Conservation (phyloP, 2,797 vertebrate species). For the Lophius americanus region DNA sequence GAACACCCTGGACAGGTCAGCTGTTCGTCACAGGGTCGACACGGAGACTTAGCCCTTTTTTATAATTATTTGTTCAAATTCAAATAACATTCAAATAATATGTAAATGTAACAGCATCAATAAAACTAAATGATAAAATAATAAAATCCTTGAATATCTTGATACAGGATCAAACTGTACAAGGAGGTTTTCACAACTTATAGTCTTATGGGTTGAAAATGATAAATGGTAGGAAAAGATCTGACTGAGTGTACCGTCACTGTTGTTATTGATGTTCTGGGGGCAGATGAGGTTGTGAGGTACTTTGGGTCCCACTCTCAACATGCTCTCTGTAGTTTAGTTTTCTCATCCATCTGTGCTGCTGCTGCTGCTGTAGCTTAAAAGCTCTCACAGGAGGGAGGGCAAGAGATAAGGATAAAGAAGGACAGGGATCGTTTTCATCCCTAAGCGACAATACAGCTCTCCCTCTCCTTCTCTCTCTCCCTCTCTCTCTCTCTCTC, state of each 20-base stretch:
- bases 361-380: conserved; percentile 18
- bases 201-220: too few species aligned
- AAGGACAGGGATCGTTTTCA: conserved; percentile 45
- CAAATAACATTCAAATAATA: too few species aligned
- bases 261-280: conserved; percentile 20
- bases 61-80: too few species aligned
- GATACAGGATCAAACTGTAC: too few species aligned
- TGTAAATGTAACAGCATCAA: too few species aligned
- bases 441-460: conserved; percentile 35
- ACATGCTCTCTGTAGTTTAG: conserved; percentile 1
- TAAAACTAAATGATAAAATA: too few species aligned
- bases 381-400: conserved; percentile 21
- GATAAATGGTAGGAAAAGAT: too few species aligned
- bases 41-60: too few species aligned
- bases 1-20: too few species aligned
- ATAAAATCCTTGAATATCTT: too few species aligned
- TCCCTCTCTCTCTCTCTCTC: conserved; percentile 23
- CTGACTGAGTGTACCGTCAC: background rate
- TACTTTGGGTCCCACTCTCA: conserved; percentile 14
- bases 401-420: conserved; percentile 25
- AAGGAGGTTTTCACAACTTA: too few species aligned
- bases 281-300: conserved; percentile 29
- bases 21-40: too few species aligned
- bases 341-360: conserved; percentile 20
- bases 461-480: conserved; percentile 26